phyloP scores from a whole-genome alignment of 2,888 invertebrate genomes.

The Synanthedon formicaeformis region DNA sequence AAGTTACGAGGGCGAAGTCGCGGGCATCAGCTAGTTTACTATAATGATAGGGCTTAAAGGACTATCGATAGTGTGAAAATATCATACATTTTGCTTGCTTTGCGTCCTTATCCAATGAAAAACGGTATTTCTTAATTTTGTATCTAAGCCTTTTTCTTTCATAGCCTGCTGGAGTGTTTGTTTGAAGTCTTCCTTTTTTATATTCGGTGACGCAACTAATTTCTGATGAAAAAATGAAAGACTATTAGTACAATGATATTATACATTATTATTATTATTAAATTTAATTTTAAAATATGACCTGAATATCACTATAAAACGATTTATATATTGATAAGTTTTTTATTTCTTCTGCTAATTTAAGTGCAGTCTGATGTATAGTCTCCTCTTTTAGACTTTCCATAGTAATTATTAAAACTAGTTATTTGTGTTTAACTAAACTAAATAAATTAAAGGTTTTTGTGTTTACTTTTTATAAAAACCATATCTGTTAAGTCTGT shows the following conservation, averaged over 20 bases:
- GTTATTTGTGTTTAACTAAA: conserved; percentile 34
- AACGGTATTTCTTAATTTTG: conserved; percentile 85
- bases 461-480: conserved; percentile 50
- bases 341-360: conserved; percentile 84
- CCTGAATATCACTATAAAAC: conserved; percentile 85
- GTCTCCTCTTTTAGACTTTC: conserved; percentile 71
- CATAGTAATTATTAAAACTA: conserved; percentile 34
- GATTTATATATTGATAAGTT: conserved; percentile 80
- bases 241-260: not conserved
- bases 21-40: too few species aligned
- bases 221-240: conserved; percentile 63
- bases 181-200: conserved; percentile 83
- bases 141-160: conserved; percentile 83
- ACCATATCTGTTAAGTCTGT: conserved; percentile 37
- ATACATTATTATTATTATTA: too few species aligned
- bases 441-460: conserved; percentile 34
- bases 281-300: conserved; percentile 24
- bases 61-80: not conserved
- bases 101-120: conserved; percentile 81
- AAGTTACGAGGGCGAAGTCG: too few species aligned
- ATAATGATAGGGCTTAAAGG: too few species aligned
- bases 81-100: conserved; percentile 45
- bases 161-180: conserved; percentile 81
- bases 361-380: conserved; percentile 80
- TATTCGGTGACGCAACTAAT: conserved; percentile 80